A percentile compares a stretch with the other conserved stretches of the same genome.
Conservation (phyloP, 2,888 invertebrate species). For the Escarpia spicata region DNA sequence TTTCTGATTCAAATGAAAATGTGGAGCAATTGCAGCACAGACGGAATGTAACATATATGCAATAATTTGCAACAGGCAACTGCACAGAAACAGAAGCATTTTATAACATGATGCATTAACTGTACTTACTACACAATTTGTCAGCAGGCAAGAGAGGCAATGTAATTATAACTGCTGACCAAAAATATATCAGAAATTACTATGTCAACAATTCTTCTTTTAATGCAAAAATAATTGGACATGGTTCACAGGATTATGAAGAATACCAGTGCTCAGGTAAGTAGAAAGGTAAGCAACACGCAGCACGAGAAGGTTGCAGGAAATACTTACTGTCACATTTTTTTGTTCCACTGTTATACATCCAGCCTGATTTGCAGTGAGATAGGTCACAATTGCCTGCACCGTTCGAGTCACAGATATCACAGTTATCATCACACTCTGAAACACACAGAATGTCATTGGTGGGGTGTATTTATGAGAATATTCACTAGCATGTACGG, state of each 20-base stretch:
- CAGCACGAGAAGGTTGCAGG: not conserved
- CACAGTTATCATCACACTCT: slow-evolving; percentile 7
- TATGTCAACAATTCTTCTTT: too few relatives aligned
- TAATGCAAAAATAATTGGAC: too few relatives aligned
- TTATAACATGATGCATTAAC: not conserved
- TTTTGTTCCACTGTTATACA: not conserved
- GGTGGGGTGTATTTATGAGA: not conserved
- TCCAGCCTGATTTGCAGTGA: not conserved
- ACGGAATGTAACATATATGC: too few relatives aligned
- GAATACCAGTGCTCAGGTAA: too few relatives aligned
- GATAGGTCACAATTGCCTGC: slow-evolving; percentile 20
- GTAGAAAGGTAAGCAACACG: not conserved
- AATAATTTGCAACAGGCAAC: too few relatives aligned
- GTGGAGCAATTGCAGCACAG: too few relatives aligned
- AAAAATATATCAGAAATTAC: too few relatives aligned
- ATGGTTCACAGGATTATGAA: too few relatives aligned
- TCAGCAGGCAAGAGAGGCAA: too few relatives aligned
- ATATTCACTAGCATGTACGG: not conserved
- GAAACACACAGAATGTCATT: not conserved
- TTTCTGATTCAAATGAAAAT: too few relatives aligned
- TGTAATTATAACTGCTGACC: too few relatives aligned
- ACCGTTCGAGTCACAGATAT: slow-evolving; percentile 18
- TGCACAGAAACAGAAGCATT: too few relatives aligned
- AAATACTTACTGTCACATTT: not conserved
- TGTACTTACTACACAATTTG: slow-evolving; percentile 24